Evolutionary conservation across 2,888 invertebrate genomes (phyloP), one percentile per base, ranked within the genome.

Genomic region (Nephrocerus scutellatus): DNA sequence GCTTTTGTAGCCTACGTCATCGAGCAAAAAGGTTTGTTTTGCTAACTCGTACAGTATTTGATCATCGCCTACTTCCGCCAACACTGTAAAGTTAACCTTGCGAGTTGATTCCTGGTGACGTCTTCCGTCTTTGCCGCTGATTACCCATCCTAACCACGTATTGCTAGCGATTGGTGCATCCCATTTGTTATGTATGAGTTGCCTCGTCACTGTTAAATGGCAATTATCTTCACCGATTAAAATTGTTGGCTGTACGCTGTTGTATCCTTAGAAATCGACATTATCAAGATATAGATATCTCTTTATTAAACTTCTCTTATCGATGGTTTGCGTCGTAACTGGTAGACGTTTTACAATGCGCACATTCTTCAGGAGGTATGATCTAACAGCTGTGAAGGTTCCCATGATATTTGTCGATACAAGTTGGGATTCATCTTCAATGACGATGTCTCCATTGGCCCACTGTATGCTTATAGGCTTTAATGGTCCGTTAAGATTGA

Each of bases 121-220:
- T n/a, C n/a, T n/a, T n/a, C 30, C 29, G 13, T 36, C 30, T 18
- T 36, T 36, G 16, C 30, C 36, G 12, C 36, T 30, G 18, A 24
- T 24, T 2, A 13, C 19, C 36, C 36, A 36, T 2, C 30, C 36
- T 6, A 36, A 13, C 36, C 36, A 36, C 2, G 36, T 24, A 18
- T 30, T 24, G 18, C 30, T 36, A 4, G 36, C 36, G n/a, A 36
- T 36, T 6, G 24, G 36, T 14, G 16, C 10, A 14, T 18, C 19
- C 9, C 30, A 18, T 4, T 16, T 10, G 6, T 28, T 12, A 14
- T 35, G 28, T 5, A 35, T 35, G 5, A 35, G 14, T 10, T 36
- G 30, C 7, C 36, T 8, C 3, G 29, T 23, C 10, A 30, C 6
- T 5, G 22, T 30, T 9, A 36, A 16, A 6, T 30, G 23, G 6